Evolutionary conservation across 2,888 invertebrate species (phyloP), one percentile per base, ranked within the genome.

Genomic region (Formica aserva): DNA sequence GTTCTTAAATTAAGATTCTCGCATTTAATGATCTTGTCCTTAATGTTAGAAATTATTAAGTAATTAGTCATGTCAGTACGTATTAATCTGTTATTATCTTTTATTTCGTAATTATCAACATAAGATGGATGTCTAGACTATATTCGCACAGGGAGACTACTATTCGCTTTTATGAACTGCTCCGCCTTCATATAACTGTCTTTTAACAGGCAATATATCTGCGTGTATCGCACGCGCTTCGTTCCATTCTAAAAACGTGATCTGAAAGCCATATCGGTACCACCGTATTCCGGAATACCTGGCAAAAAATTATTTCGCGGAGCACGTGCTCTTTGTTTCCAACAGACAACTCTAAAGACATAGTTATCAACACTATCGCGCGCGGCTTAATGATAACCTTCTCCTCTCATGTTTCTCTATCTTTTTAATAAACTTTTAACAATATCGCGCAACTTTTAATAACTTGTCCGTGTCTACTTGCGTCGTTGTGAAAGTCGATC

Each of bases 351-450:
- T 52, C 29, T 32, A 52, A 52, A 72, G 76, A 32, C 38, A 13
- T 63, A 52, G 81, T 75, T 63, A 78, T 65, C 55, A 45, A 55
- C 38, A n/a, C 29, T 48, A 32, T 9, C 57, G 63, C 62, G 83
- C 52, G n/a, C 29, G 1, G 13, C 41, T 6, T 69, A 71, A 18
- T 57, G 76, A 82, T 80, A 80, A 80, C 67, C 76, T 41, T 13
- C 15, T 57, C 26, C 6, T 60, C 6, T 18, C 18, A 6, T 32
- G 8, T 9, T 8, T 15, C 48, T 45, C 52, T 67, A 67, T 11
- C 48, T 88, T 83, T 84, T 84, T 76, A 84, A 77, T 81, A 84
- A 26, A 86, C 32, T 84, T 85, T 84, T 83, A 86, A 87, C 87
- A 87, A 84, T 71, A 77, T 84, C 13, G 9, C n/a, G 48, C 41